These are phyloP conservation scores for Danionella cerebrum DNA, from an alignment of 2,113 vertebrate genomes.

Conservation along the genomic window DNA sequence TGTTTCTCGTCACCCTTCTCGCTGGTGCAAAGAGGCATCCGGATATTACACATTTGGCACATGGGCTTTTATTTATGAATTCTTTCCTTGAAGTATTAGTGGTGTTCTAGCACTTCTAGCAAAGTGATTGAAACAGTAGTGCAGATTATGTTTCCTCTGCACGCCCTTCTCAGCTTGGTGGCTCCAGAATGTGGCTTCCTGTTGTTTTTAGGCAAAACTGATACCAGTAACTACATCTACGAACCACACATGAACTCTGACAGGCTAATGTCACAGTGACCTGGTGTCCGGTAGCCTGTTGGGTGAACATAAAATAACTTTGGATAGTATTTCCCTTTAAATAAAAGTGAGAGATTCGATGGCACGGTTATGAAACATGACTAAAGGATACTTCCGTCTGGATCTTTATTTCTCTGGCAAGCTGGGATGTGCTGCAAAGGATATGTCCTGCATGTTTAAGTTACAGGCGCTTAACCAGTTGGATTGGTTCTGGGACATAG, in stretches of 20 bases:
- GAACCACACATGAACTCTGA: neutral
- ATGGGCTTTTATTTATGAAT: slow-evolving; percentile 51
- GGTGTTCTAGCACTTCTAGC: slow-evolving; percentile 35
- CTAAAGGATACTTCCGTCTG: too few species aligned
- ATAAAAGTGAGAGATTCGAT: too few species aligned
- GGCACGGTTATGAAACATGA: too few species aligned
- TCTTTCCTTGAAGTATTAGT: slow-evolving; percentile 52
- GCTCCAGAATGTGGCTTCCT: slow-evolving; percentile 17
- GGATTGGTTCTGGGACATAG: too few species aligned
- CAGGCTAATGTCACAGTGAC: neutral
- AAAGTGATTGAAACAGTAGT: slow-evolving; percentile 13
- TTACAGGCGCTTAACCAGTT: too few species aligned
- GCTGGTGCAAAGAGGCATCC: slow-evolving; percentile 35
- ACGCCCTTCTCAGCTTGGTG: slow-evolving; percentile 18
- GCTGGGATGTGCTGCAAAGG: too few species aligned
- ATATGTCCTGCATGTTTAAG: too few species aligned
- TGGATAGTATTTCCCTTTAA: too few species aligned
- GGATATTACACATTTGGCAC: slow-evolving; percentile 61
- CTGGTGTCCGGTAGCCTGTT: neutral
- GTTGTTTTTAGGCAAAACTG: neutral
- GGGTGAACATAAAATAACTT: too few species aligned
- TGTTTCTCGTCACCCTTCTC: slow-evolving; percentile 36
- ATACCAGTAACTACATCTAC: neutral
- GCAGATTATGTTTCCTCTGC: neutral
- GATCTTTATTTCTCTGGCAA: too few species aligned